Evolutionary conservation across 2,113 vertebrate species (phyloP).

Genomic region (Phocoena sinus): DNA sequence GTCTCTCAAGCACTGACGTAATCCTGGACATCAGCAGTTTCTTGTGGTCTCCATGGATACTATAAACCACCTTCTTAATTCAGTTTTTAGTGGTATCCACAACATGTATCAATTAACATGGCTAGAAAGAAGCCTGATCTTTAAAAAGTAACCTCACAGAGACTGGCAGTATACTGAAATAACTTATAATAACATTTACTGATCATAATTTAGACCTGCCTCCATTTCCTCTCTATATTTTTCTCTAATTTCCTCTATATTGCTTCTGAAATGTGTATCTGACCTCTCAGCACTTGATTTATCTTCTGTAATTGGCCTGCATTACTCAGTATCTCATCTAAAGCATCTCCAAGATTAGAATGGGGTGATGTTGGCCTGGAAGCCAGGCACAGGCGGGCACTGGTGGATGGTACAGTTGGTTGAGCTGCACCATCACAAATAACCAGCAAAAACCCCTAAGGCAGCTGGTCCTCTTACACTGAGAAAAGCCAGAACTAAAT

Average conservation of each 20-base stretch:
- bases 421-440: neutral
- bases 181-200: neutral
- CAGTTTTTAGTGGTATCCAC: neutral
- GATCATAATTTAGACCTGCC: neutral
- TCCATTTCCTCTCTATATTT: neutral
- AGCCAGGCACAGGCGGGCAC: neutral
- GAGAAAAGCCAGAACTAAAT: neutral
- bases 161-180: neutral
- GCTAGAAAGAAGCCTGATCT: neutral
- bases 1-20: neutral
- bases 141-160: neutral
- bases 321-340: neutral
- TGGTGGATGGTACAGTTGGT: neutral
- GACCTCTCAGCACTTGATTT: neutral
- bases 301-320: neutral
- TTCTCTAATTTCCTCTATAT: neutral
- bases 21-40: neutral
- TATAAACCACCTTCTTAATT: neutral
- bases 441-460: neutral
- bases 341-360: neutral
- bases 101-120: neutral
- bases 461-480: neutral
- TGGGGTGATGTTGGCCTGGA: accelerated
- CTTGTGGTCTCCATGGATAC: neutral
- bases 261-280: neutral